phyloP scores from a whole-genome alignment of 2,113 vertebrate genomes.

The Equus przewalskii region DNA sequence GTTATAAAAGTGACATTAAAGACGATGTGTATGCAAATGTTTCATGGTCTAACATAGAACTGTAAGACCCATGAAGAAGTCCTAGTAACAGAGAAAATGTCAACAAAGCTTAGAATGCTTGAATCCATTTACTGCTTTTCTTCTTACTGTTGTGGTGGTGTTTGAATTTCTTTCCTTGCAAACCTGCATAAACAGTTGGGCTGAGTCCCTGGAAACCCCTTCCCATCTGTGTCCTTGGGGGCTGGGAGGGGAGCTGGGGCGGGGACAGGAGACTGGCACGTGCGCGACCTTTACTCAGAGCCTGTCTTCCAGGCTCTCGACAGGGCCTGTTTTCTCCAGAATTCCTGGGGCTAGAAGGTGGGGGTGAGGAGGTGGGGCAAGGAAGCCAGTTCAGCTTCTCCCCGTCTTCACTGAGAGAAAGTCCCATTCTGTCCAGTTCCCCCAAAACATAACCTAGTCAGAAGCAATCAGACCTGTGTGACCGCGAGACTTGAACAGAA shows the following conservation, averaged over 20 bases:
- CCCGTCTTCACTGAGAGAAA: conserved; percentile 78
- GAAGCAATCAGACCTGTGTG: conserved; percentile 61
- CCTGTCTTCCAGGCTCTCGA: conserved; percentile 68
- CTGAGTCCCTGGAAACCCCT: conserved; percentile 83
- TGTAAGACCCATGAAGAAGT: conserved; percentile 95
- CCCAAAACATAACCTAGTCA: conserved; percentile 64
- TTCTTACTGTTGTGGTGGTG: conserved; percentile 72
- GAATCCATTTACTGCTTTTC: conserved; percentile 87
- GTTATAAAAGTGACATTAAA: conserved; percentile 98
- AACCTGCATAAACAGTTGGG: conserved; percentile 80
- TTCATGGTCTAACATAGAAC: conserved; percentile 96
- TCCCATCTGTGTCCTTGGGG: conserved; percentile 64
- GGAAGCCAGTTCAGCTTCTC: conserved; percentile 74
- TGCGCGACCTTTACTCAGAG: conserved; percentile 62
- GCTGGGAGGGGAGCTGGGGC: neutral
- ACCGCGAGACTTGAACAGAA: neutral
- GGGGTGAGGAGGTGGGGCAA: conserved; percentile 3
- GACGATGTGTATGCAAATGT: conserved; percentile 95
- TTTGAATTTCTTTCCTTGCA: conserved; percentile 76
- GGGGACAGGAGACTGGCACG: conserved; percentile 59
- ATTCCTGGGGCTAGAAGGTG: conserved; percentile 61
- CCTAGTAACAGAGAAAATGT: conserved; percentile 89
- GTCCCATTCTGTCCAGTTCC: conserved; percentile 80
- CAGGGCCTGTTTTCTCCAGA: conserved; percentile 86
- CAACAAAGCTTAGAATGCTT: conserved; percentile 89